Base-by-base conservation (phyloP, 2,888 invertebrate species). In the Drosophila pseudotalamancana region DNA sequence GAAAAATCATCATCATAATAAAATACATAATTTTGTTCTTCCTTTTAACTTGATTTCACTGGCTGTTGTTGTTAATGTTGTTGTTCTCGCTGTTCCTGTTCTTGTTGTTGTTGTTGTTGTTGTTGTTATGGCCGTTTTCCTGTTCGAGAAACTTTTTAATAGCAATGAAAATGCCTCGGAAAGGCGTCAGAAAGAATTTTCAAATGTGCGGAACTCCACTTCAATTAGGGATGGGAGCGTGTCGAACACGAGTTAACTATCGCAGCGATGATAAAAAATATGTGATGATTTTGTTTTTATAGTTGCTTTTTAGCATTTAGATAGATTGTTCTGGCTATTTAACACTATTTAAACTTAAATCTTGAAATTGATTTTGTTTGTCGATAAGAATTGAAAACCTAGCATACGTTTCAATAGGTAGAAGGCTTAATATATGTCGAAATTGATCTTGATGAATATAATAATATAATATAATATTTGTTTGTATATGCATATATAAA, bases 81-180 rank as follows among this genome's bases (percentile, higher is more conserved):
- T 37, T 48, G 60, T 46, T 65, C 51, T 51, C 65, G 45, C 46
- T 56, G 49, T 49, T 37, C 16, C 5, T 49, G 29, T 35, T 31
- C 21, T 37, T 48, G 60, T 46, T 65, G 54, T 51, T 69, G 45
- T 49, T 56, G 49, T 49, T 40, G 23, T 29, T 43, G 29, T 43
- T 61, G 50, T 42, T 61, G 55, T 34, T 49, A 39, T 55, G 46
- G 61, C 40, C 43, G 54, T 48, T 82, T 64, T 59, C 46, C 63
- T 73, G 66, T 63, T 64, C 64, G 68, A 75, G 74, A 81, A 81
- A 81, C 84, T 81, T 87, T 81, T 87, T 81, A 87, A 87, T 81
- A 84, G 85, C 85, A 73, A 63, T 59, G 74, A 71, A 84, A 80
- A 77, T 66, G 70, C 67, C 55, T 43, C 37, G 40, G 50, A 70